Conservation (phyloP, 2,797 vertebrate species). For the Anas bahamensis region DNA sequence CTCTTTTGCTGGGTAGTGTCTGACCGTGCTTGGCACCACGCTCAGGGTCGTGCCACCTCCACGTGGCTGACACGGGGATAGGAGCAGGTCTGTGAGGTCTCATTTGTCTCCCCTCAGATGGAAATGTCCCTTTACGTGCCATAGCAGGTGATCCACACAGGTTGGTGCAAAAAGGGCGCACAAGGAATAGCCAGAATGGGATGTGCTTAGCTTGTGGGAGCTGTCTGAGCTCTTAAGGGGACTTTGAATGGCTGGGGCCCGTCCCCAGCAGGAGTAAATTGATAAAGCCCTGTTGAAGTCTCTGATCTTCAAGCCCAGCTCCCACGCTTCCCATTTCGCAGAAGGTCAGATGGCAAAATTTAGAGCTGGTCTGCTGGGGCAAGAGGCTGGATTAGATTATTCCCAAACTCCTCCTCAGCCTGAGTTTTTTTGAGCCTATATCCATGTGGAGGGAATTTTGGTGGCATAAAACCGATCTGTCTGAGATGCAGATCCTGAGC, state of each 20-base stretch:
- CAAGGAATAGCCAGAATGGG: neutral
- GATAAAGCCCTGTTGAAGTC: neutral
- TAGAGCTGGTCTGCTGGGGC: fast-evolving
- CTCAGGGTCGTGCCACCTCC: neutral
- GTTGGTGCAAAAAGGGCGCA: neutral
- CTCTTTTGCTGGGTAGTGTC: neutral
- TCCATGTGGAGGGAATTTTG: neutral
- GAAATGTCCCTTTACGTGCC: neutral
- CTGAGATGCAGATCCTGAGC: neutral
- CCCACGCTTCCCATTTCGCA: neutral
- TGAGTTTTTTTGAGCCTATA: neutral
- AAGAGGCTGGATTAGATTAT: neutral
- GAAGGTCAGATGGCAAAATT: neutral
- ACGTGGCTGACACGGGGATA: neutral
- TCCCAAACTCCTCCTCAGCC: neutral
- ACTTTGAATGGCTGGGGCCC: neutral
- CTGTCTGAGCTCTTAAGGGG: neutral
- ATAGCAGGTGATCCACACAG: neutral
- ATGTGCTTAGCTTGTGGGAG: neutral
- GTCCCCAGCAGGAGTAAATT: neutral
- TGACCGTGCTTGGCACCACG: fast-evolving
- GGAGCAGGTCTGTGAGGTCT: neutral
- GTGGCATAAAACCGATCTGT: neutral
- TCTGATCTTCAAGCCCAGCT: neutral
- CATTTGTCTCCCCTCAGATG: neutral